Conservation (phyloP, 1,140 invertebrate genomes). For the Drosophila kurseongensis region DNA sequence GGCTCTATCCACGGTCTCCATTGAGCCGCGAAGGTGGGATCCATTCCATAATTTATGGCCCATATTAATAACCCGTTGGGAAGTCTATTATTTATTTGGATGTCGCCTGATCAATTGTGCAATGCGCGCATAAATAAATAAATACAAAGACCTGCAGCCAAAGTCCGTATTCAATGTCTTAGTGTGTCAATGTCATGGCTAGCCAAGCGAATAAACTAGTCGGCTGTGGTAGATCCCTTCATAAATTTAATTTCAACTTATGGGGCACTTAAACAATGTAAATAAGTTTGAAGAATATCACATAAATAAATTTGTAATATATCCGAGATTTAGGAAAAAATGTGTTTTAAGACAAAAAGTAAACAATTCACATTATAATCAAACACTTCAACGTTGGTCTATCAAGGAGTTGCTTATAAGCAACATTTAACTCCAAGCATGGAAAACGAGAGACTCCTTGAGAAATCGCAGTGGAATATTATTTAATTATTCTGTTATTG, state of each 20-base stretch:
- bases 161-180: constrained; percentile 45
- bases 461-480: no score
- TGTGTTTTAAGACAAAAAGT: no score
- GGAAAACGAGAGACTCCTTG: no score
- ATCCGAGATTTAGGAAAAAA: no score
- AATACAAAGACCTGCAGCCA: constrained; percentile 32
- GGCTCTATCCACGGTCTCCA: constrained; percentile 33
- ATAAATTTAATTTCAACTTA: not conserved
- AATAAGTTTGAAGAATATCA: not conserved
- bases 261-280: not conserved
- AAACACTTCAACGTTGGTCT: no score
- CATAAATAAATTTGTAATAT: no score
- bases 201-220: constrained; percentile 57
- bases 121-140: constrained; percentile 72
- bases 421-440: no score
- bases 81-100: constrained; percentile 42
- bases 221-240: not conserved
- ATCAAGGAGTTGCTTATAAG: no score
- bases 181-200: constrained; percentile 76
- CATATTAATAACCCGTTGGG: constrained; percentile 18
- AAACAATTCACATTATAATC: no score
- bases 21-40: constrained; percentile 54
- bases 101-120: constrained; percentile 59
- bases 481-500: not conserved
- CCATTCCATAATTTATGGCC: constrained; percentile 39